phyloP scores from a whole-genome alignment of 2,888 invertebrate species.

The Chydorus sphaericus region DNA sequence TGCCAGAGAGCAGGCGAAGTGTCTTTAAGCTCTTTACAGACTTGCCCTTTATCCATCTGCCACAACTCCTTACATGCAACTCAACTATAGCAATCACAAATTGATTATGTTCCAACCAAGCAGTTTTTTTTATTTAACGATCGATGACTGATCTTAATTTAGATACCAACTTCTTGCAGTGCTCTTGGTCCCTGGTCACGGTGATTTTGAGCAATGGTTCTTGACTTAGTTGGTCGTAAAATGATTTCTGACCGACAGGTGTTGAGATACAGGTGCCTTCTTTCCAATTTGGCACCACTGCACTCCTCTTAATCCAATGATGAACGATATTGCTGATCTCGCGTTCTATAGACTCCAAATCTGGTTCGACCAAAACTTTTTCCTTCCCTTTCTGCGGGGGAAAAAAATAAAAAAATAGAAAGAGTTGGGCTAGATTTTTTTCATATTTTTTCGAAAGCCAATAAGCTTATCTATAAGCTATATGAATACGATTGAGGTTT shows the following conservation, averaged over 20 bases:
- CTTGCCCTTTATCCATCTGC: background rate
- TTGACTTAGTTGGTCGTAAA: background rate
- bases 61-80: background rate
- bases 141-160: background rate
- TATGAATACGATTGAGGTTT: no score
- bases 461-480: no score
- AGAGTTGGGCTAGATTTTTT: no score
- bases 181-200: background rate
- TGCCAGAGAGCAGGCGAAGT: background rate
- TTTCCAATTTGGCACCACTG: background rate
- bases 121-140: no score
- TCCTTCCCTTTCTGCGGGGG: no score
- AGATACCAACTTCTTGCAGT: background rate
- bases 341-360: background rate
- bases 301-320: background rate
- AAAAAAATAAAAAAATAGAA: no score
- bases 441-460: no score
- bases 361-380: background rate
- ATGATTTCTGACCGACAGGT: background rate
- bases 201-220: background rate
- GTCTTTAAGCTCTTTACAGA: background rate
- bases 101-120: no score
- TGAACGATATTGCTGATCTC: background rate
- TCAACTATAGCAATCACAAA: no score
- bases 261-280: background rate